phyloP scores from a whole-genome alignment of 2,888 invertebrate species.

The Kryphioiulus occultus region DNA sequence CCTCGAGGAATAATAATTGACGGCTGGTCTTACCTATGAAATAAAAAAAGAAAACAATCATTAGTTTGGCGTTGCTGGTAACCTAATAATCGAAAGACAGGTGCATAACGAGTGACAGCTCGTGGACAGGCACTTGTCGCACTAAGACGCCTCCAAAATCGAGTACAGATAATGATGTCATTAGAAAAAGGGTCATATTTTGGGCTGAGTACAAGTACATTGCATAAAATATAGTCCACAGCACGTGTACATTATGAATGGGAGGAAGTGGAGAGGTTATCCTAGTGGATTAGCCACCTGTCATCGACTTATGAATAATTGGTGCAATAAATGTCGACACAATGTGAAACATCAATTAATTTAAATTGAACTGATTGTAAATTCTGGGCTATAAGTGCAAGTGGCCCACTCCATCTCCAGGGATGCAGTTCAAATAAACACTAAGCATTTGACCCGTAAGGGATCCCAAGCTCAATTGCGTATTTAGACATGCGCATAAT shows the following conservation, averaged over 20 bases:
- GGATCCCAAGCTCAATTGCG: background rate
- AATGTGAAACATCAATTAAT: background rate
- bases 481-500: background rate
- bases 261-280: background rate
- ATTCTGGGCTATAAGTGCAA: background rate
- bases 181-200: slow-evolving; percentile 4
- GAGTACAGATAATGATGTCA: background rate
- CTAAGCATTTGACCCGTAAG: background rate
- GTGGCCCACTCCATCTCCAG: background rate
- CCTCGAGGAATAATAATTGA: background rate
- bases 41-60: background rate
- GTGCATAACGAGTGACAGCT: background rate
- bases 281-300: background rate
- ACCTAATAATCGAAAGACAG: background rate
- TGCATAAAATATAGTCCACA: slow-evolving; percentile 15
- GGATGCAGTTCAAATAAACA: background rate
- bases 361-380: background rate
- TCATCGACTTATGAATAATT: background rate
- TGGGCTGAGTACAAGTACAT: background rate
- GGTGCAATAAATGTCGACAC: background rate
- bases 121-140: background rate
- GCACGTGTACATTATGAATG: background rate
- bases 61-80: background rate
- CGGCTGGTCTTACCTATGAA: background rate
- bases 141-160: slow-evolving; percentile 17